Conservation (phyloP, 2,888 invertebrate species). For the Oasisia sp. region DNA sequence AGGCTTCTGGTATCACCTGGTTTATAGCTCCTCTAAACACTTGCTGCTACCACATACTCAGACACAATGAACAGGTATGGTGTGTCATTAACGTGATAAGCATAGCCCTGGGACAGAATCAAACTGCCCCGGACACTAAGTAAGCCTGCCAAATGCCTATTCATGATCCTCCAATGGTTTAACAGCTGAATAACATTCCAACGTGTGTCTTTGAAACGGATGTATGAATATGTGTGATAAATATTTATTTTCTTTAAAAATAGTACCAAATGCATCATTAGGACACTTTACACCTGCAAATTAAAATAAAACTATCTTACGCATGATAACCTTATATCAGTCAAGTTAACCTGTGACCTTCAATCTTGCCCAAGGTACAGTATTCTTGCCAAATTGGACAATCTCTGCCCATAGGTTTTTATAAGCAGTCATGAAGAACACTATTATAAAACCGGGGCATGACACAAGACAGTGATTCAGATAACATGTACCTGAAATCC, state of each 20-base stretch:
- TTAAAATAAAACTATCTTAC: not conserved
- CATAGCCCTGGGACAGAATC: not conserved
- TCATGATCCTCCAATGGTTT: not conserved
- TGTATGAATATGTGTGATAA: not conserved
- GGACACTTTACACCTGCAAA: not conserved
- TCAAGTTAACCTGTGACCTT: not conserved
- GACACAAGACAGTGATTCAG: not conserved
- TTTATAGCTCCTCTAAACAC: not conserved
- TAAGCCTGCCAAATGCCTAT: not conserved
- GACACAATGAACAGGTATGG: not conserved
- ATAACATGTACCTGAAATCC: not conserved
- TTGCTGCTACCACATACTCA: not conserved
- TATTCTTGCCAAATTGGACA: not conserved
- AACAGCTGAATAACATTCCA: not conserved
- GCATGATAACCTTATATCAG: not conserved
- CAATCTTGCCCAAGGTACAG: not conserved
- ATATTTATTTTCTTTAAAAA: not conserved
- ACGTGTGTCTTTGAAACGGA: not conserved
- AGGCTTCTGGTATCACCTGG: not conserved
- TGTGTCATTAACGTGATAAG: not conserved
- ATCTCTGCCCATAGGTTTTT: not conserved
- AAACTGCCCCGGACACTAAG: not conserved
- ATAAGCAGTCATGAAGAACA: not conserved
- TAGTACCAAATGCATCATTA: not conserved
- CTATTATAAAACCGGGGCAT: no score